Evolutionary conservation across 1,140 invertebrate species (phyloP).

Genomic region (Lethrus apterus): DNA sequence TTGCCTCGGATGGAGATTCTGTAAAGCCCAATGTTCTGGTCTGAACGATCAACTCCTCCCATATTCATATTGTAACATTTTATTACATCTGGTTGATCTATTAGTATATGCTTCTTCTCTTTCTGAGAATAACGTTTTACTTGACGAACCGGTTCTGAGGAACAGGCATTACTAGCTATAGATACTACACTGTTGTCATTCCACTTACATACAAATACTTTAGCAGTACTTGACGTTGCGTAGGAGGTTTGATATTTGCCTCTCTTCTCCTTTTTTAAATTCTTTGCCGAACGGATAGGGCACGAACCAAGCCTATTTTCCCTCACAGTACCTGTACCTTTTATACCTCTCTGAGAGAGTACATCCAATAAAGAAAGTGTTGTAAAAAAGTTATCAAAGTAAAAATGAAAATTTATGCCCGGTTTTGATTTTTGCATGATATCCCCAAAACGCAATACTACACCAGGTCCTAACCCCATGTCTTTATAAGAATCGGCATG

Average conservation of each 20-base stretch:
- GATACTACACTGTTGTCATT: conserved; percentile 26
- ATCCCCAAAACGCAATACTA: conserved; percentile 25
- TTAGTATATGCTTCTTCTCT: conserved; percentile 23
- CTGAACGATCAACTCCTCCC: conserved; percentile 29
- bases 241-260: neutral
- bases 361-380: conserved; percentile 17
- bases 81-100: conserved; percentile 28
- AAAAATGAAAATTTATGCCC: neutral
- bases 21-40: conserved; percentile 34
- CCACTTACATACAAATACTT: conserved; percentile 18
- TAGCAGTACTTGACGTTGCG: neutral
- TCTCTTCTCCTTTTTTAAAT: conserved; percentile 4
- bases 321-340: conserved; percentile 18
- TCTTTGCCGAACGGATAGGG: conserved; percentile 8
- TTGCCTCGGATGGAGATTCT: conserved; percentile 24
- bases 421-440: neutral
- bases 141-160: conserved; percentile 18
- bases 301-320: conserved; percentile 20
- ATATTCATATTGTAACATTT: conserved; percentile 27
- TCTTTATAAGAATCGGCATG: too few species aligned
- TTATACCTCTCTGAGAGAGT: conserved; percentile 15
- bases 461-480: conserved; percentile 23
- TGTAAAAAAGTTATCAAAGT: conserved; percentile 15
- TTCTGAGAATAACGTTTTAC: conserved; percentile 22
- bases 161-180: conserved; percentile 20